A percentile compares a stretch with the other conserved stretches of the same genome.
These are phyloP conservation scores for Drosophila mercatorum DNA, from an alignment of 2,888 invertebrate species.

Conservation along the genomic window DNA sequence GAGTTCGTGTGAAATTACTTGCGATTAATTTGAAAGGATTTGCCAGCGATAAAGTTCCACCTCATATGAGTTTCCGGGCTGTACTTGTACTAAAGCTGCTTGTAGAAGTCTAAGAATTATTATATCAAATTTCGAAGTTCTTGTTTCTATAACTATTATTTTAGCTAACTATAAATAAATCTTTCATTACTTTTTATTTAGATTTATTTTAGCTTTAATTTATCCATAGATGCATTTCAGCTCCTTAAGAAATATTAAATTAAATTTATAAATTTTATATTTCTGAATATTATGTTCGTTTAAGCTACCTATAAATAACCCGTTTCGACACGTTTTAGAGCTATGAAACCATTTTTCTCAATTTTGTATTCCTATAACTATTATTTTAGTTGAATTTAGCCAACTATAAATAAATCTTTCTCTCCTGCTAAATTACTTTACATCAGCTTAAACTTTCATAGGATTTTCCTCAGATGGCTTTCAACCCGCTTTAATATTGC, in stretches of 20 bases:
- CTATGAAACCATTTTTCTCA: too few species aligned
- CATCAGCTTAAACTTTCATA: not conserved
- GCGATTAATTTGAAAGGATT: constrained; percentile 40
- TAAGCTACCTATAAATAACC: too few species aligned
- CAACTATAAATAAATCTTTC: not conserved
- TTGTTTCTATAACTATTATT: not conserved
- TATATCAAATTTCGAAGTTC: not conserved
- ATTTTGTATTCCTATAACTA: not conserved
- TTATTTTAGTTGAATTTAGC: not conserved
- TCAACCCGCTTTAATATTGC: not conserved
- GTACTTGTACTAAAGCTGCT: not conserved
- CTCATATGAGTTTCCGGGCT: not conserved
- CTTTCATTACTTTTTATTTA: not conserved
- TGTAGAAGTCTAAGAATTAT: not conserved
- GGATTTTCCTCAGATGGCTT: not conserved
- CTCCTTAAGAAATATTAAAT: not conserved
- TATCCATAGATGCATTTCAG: too few species aligned
- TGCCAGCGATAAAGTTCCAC: not conserved
- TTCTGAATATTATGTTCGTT: not conserved
- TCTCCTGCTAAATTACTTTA: not conserved
- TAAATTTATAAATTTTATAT: not conserved
- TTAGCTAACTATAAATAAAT: not conserved
- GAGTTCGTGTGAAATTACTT: constrained; percentile 4
- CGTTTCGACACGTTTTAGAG: too few species aligned
- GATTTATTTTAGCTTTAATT: not conserved